Conservation (phyloP, 2,888 invertebrate genomes). For the Shargacucullia verbasci region DNA sequence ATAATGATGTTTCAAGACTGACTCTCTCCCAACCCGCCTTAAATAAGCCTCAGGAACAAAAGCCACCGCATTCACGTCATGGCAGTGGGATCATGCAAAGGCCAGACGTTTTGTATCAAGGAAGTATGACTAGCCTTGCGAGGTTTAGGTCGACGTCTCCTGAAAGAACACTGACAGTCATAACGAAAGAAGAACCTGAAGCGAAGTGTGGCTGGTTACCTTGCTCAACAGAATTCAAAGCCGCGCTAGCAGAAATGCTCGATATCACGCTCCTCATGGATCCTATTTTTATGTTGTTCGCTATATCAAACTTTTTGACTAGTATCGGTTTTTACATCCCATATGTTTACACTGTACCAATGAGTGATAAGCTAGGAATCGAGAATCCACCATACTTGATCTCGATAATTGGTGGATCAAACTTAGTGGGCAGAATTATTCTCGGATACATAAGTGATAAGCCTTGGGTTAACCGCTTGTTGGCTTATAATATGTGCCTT, state of each 20-base stretch:
- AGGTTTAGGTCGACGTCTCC: constrained; percentile 87
- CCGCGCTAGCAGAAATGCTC: constrained; percentile 94
- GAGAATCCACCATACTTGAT: constrained; percentile 92
- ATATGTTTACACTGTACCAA: constrained; percentile 95
- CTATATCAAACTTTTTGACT: constrained; percentile 97
- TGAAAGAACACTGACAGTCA: constrained; percentile 69
- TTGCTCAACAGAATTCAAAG: constrained; percentile 92
- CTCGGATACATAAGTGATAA: constrained; percentile 96
- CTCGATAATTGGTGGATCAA: constrained; percentile 95
- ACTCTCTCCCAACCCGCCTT: constrained; percentile 93
- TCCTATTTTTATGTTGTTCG: constrained; percentile 96
- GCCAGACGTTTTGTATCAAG: constrained; percentile 97
- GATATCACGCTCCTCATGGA: constrained; percentile 95
- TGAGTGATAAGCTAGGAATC: constrained; percentile 91
- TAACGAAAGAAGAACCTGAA: constrained; percentile 78
- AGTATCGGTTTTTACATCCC: constrained; percentile 98
- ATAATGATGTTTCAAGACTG: constrained; percentile 85
- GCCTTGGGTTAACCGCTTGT: constrained; percentile 96
- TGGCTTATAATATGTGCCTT: constrained; percentile 96
- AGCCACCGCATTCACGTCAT: constrained; percentile 75
- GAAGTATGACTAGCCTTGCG: constrained; percentile 90
- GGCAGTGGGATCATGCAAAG: constrained; percentile 94
- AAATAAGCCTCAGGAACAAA: constrained; percentile 83
- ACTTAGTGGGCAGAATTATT: constrained; percentile 96
- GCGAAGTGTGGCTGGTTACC: constrained; percentile 89